Percentiles rank a stretch among this genome's conserved stretches.
phyloP scores from a whole-genome alignment of 2,797 vertebrate species.

The Bucorvus abyssinicus region DNA sequence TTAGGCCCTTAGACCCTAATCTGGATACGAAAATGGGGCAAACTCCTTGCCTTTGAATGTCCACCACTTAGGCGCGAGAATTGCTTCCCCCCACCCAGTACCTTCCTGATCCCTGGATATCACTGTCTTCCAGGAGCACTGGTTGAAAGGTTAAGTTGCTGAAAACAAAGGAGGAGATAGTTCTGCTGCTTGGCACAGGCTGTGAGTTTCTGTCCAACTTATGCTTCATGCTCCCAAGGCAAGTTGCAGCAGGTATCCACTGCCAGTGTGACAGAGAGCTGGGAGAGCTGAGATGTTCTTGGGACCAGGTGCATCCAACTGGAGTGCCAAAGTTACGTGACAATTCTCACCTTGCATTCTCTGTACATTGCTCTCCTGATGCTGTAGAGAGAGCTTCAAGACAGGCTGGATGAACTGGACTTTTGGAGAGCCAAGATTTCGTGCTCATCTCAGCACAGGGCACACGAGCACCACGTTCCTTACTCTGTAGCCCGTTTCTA shows the following conservation, averaged over 20 bases:
- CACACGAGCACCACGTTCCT: rapidly evolving
- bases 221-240: background rate
- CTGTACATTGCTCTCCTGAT: background rate
- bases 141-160: background rate
- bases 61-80: background rate
- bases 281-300: background rate
- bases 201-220: background rate
- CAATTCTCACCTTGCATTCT: background rate
- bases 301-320: background rate
- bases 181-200: background rate
- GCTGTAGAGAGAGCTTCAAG: background rate
- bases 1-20: background rate
- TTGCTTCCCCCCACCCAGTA: background rate
- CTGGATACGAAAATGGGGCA: background rate
- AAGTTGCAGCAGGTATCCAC: background rate
- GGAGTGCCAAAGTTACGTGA: background rate
- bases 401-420: background rate
- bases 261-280: background rate
- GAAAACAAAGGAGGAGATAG: background rate
- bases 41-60: background rate
- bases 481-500: background rate
- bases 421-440: background rate
- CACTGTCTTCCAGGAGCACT: background rate
- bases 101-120: background rate
- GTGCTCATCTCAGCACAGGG: background rate